Conservation (phyloP, 2,888 invertebrate species). For the Phragmatobia fuliginosa region DNA sequence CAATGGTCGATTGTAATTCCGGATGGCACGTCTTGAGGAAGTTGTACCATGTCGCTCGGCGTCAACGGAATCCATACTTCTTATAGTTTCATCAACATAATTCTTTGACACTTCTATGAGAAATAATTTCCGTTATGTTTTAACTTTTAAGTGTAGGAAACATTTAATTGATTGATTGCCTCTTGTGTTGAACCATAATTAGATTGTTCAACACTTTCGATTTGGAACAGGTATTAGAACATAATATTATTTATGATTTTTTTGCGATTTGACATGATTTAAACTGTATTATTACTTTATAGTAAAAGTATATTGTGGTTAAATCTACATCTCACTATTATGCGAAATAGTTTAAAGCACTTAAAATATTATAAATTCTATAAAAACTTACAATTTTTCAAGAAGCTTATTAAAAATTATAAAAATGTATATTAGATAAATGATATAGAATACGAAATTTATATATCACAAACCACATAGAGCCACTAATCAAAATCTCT, state of each 20-base stretch:
- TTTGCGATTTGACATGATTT: not conserved
- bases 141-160: constrained; percentile 26
- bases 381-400: not conserved
- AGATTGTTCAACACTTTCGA: not conserved
- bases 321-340: no score
- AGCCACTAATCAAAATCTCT: not conserved
- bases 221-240: not conserved
- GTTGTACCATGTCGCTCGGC: constrained; percentile 66
- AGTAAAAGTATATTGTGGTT: not conserved
- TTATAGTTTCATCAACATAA: constrained; percentile 33
- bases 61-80: constrained; percentile 42
- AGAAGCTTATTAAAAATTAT: not conserved
- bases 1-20: constrained; percentile 77
- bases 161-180: constrained; percentile 9
- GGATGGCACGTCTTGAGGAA: constrained; percentile 67
- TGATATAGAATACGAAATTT: not conserved
- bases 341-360: not conserved
- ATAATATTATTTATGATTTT: not conserved
- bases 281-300: not conserved
- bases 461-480: not conserved
- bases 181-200: not conserved
- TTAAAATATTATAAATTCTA: not conserved
- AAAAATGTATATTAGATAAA: not conserved
- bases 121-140: constrained; percentile 34
- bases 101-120: constrained; percentile 32